A percentile compares a stretch with the other conserved stretches of the same genome.
phyloP scores from a whole-genome alignment of 2,797 vertebrate genomes.

The Bradypus variegatus region DNA sequence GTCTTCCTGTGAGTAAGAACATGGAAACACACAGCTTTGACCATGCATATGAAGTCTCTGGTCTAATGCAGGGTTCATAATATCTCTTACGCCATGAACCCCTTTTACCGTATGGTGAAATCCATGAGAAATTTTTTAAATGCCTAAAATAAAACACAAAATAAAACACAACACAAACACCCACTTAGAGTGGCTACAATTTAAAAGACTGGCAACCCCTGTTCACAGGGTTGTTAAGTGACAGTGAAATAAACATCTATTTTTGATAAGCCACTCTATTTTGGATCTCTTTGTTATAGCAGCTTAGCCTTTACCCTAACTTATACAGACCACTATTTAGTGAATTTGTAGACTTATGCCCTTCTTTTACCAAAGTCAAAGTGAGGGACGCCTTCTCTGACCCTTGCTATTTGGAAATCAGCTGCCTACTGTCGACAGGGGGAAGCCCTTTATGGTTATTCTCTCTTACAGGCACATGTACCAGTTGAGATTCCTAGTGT shows the following conservation, averaged over 20 bases:
- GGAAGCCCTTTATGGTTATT: background rate
- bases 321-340: background rate
- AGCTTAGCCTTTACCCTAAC: background rate
- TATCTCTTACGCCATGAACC: background rate
- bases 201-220: background rate
- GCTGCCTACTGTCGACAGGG: background rate
- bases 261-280: background rate
- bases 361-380: background rate
- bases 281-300: background rate
- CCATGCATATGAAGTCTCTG: background rate
- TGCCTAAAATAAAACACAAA: constrained; percentile 34
- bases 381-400: background rate
- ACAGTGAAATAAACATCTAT: background rate
- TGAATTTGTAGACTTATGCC: background rate
- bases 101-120: background rate
- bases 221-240: background rate
- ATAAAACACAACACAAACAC: background rate
- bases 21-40: background rate
- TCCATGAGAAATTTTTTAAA: background rate
- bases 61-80: background rate
- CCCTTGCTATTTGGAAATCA: background rate
- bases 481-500: background rate
- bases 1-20: background rate
- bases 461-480: background rate
- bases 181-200: background rate